These are phyloP conservation scores for Butorides virescens DNA, from an alignment of 2,113 vertebrate species.

Conservation along the genomic window DNA sequence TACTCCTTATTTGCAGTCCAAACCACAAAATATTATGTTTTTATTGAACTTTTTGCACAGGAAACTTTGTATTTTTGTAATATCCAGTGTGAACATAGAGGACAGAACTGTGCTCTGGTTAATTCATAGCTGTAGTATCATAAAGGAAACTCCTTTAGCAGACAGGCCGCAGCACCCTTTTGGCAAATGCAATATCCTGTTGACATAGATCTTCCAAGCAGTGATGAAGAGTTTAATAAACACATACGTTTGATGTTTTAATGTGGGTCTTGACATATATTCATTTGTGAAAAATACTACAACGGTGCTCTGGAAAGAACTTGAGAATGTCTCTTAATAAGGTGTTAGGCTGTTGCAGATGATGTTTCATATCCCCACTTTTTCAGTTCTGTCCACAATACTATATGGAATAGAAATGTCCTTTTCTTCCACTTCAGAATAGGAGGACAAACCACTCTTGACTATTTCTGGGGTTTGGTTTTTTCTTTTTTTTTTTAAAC, in stretches of 20 bases:
- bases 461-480: neutral
- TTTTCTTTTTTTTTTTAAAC: neutral
- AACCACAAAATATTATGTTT: neutral
- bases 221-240: neutral
- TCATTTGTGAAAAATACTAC: neutral
- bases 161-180: neutral
- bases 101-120: neutral
- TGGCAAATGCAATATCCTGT: neutral
- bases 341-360: neutral
- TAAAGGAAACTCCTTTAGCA: neutral
- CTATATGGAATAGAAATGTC: neutral
- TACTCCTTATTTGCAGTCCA: neutral
- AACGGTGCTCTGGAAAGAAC: neutral
- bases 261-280: neutral
- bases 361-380: neutral
- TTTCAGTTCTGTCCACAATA: neutral
- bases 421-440: neutral
- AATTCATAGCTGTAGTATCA: neutral
- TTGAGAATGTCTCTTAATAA: neutral
- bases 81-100: fast-evolving
- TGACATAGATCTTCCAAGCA: neutral
- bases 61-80: neutral
- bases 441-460: neutral
- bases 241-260: neutral
- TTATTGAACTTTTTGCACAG: neutral